Evolutionary conservation across 1,140 invertebrate species (phyloP).

Genomic region (Listronotus oregonensis): DNA sequence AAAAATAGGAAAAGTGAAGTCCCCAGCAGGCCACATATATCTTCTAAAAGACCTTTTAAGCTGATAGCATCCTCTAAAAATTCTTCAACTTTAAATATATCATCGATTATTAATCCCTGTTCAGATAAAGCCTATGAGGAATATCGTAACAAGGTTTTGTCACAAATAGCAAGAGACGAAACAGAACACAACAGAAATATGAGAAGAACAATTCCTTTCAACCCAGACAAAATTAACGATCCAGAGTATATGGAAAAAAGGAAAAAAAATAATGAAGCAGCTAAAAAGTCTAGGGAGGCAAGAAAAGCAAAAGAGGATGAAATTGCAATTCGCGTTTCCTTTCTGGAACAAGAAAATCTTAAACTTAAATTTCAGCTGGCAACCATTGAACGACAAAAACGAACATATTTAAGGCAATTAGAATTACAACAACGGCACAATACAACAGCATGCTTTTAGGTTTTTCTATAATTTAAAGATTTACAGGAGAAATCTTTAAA

Average conservation of each 20-base stretch:
- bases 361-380: conserved; percentile 69
- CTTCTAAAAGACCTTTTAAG: conserved; percentile 5
- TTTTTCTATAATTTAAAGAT: no score
- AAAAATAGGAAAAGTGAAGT: neutral
- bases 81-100: neutral
- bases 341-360: conserved; percentile 81
- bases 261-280: conserved; percentile 93
- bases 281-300: conserved; percentile 90
- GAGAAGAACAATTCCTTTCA: conserved; percentile 56
- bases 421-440: neutral
- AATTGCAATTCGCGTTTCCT: conserved; percentile 83
- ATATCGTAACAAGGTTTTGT: conserved; percentile 69
- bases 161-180: conserved; percentile 64
- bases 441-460: no score
- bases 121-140: conserved; percentile 67
- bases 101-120: conserved; percentile 40
- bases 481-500: no score
- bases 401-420: conserved; percentile 28
- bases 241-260: conserved; percentile 84
- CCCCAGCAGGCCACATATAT: neutral
- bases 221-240: conserved; percentile 58
- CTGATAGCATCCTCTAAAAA: neutral
- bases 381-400: conserved; percentile 48
- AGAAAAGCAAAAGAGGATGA: conserved; percentile 90
- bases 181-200: conserved; percentile 70